Evolutionary conservation across 2,888 invertebrate species (phyloP).

Genomic region (Aphrophora alni): DNA sequence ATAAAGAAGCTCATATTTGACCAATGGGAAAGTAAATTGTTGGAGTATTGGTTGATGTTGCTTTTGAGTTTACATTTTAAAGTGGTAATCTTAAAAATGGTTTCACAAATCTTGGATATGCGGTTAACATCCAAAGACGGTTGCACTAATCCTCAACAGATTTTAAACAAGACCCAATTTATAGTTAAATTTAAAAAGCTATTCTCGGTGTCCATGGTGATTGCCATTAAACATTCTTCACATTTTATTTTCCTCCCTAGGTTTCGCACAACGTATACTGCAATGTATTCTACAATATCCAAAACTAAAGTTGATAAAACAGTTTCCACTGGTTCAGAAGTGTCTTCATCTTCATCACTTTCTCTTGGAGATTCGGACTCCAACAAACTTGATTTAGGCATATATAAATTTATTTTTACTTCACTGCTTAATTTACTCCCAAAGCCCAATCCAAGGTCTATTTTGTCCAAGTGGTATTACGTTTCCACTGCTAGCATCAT

Average conservation of each 20-base stretch:
- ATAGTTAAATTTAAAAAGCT: background rate
- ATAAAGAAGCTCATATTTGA: conserved; percentile 16
- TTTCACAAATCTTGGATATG: conserved; percentile 19
- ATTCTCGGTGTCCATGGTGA: background rate
- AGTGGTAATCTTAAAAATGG: conserved; percentile 24
- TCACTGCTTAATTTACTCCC: too few species aligned
- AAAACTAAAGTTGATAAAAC: too few species aligned
- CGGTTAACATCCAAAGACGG: conserved; percentile 25
- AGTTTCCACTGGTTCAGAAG: too few species aligned
- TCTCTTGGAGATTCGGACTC: too few species aligned
- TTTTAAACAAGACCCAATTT: conserved; percentile 13
- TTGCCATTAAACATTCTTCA: conserved; percentile 21
- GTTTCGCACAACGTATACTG: conserved; percentile 15
- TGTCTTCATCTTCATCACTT: too few species aligned
- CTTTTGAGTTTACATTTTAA: conserved; percentile 17
- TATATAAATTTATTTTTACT: too few species aligned
- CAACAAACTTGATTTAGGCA: too few species aligned
- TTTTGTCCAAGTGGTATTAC: too few species aligned
- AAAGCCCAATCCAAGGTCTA: too few species aligned
- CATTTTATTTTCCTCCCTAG: conserved; percentile 19
- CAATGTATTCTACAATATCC: conserved; percentile 31
- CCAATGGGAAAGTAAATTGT: background rate
- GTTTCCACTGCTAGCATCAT: too few species aligned
- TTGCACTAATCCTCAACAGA: conserved; percentile 19
- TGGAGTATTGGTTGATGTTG: background rate